Evolutionary conservation across 2,113 vertebrate species (phyloP), one percentile per base, ranked within the genome.

Genomic region (Nansenia antarctica): DNA sequence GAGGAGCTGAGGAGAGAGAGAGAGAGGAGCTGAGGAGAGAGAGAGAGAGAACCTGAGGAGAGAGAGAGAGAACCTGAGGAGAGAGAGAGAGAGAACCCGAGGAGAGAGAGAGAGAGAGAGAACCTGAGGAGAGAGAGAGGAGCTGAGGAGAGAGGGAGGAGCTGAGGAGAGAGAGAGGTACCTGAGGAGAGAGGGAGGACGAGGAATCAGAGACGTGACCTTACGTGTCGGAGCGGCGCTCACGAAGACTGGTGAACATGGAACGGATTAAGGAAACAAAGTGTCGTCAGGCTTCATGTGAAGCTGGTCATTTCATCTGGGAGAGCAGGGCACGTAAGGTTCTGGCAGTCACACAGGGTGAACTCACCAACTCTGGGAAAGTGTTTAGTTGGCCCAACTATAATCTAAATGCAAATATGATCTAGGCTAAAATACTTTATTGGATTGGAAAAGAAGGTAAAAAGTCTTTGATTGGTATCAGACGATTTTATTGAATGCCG

Each of bases 271-370:
- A 62, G 72, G 61, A 73, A 65, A 76, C 15, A 81, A 34, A 59
- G 59, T 57, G 54, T 29, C 69, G 71, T 65, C 3, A 31, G 54
- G 34, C 63, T 69, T 27, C 72, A 62, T 65, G 37, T 70, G 78
- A 53, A 72, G 63, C n/a, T 72, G 65, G 14, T 69, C 67, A 47
- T 82, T 76, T 83, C 73, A 83, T 77, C 42, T 34, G n/a, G n/a
- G 75, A 85, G 78, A 53, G n/a, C n/a, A n/a, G 64, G 64, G 24
- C 11, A 74, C 26, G 69, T 76, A 73, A 79, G 37, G 26, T 20
- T n/a, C 55, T 85, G 67, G 65, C 73, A 45, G 61, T 9, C 11
- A 26, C 20, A 15, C n/a, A 61, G 54, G 49, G 62, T 72, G 52
- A 49, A 67, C 37, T 31, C 65, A 37, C 72, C 52, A 49, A 67